Conservation (phyloP, 1,140 invertebrate genomes). For the Sycobia sp. region DNA sequence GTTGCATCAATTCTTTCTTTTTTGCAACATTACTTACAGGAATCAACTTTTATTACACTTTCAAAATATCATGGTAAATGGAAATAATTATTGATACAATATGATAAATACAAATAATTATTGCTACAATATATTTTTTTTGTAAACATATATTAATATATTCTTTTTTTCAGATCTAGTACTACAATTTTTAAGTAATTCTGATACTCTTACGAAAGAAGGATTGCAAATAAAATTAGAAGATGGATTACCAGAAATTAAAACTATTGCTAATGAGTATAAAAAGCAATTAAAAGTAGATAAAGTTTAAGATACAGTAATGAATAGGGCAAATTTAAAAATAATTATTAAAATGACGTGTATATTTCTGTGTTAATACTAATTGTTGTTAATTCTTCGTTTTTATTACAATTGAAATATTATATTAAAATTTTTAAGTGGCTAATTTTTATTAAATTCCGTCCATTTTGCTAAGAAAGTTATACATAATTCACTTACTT, state of each 20-base stretch:
- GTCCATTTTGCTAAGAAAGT: background rate
- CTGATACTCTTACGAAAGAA: constrained; percentile 55
- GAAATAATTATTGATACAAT: constrained; percentile 25
- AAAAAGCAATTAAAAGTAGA: constrained; percentile 57
- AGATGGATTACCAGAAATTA: constrained; percentile 59
- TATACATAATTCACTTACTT: no score
- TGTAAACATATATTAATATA: constrained; percentile 12
- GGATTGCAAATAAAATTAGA: constrained; percentile 53
- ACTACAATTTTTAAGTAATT: constrained; percentile 65
- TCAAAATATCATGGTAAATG: constrained; percentile 77
- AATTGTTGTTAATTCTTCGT: constrained; percentile 3
- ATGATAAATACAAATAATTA: constrained; percentile 7
- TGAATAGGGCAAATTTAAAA: no score
- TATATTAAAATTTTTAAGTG: background rate
- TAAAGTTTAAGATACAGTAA: constrained; percentile 36
- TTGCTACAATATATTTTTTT: constrained; percentile 9
- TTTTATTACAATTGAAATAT: constrained; percentile 9
- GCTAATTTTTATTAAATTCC: constrained; percentile 10
- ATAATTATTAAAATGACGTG: no score
- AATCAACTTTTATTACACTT: constrained; percentile 68
- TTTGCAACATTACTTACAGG: constrained; percentile 72
- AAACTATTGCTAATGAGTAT: constrained; percentile 61
- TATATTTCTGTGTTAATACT: constrained; percentile 17
- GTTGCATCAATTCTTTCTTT: constrained; percentile 79
- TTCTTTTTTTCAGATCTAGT: constrained; percentile 62